These are phyloP conservation scores for Mastigias papua DNA, from an alignment of 30 jellyfish, hydroid and myxozoan species.

Conservation along the genomic window DNA sequence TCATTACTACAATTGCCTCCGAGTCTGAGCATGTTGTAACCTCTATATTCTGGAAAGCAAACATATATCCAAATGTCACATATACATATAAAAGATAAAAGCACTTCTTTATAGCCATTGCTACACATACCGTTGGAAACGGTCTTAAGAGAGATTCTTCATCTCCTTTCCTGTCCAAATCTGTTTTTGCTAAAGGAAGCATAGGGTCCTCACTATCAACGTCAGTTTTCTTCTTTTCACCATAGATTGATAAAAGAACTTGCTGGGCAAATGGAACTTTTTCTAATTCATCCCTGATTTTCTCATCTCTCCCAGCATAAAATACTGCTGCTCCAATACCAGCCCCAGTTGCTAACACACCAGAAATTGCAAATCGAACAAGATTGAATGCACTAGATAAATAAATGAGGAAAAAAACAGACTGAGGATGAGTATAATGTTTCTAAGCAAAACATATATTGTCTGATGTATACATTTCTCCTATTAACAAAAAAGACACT, in stretches of 20 bases:
- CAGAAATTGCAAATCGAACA: conserved; percentile 35
- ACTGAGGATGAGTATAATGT: no score
- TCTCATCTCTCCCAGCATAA: conserved; percentile 72
- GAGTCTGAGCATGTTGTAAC: no score
- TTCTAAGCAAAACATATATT: no score
- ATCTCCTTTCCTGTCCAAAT: not conserved
- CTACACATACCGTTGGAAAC: not conserved
- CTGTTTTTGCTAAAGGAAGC: not conserved
- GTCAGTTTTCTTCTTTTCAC: not conserved
- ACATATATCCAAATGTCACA: no score
- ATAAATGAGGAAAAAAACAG: no score
- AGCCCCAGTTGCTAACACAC: conserved; percentile 54
- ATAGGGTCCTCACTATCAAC: not conserved
- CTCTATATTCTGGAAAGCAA: no score
- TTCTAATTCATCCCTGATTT: conserved; percentile 48
- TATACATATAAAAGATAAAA: no score
- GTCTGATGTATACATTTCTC: no score
- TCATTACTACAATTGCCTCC: no score
- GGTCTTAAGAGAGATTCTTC: not conserved
- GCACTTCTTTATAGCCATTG: no score
- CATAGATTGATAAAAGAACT: conserved; percentile 33
- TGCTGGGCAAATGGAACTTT: conserved; percentile 34
- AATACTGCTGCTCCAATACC: conserved; percentile 41
- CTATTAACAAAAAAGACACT: no score
- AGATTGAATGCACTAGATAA: conserved; percentile 34